A percentile compares a stretch with the other conserved stretches of the same genome.
phyloP scores from a whole-genome alignment of 2,797 vertebrate genomes.

The Myotis planiceps region DNA sequence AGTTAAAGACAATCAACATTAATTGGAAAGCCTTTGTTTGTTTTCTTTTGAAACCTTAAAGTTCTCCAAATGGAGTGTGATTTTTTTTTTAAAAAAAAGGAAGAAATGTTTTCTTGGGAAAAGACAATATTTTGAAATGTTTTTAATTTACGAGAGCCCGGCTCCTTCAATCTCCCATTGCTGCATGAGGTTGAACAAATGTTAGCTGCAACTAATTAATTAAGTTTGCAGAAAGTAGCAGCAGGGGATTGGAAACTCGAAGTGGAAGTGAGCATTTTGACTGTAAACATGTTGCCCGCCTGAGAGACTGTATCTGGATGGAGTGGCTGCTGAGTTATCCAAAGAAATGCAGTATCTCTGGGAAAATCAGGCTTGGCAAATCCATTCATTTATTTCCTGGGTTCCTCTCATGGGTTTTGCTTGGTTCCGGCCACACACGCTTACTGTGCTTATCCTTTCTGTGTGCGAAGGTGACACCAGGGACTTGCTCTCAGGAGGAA shows the following conservation, averaged over 20 bases:
- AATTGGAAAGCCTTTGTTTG: conserved; percentile 56
- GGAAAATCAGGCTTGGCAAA: conserved; percentile 70
- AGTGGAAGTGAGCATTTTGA: conserved; percentile 79
- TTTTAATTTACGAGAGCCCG: conserved; percentile 70
- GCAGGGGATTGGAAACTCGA: conserved; percentile 82
- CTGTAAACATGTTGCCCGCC: conserved; percentile 77
- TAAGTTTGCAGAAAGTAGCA: conserved; percentile 82
- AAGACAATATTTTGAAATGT: conserved; percentile 81
- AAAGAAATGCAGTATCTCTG: conserved; percentile 69
- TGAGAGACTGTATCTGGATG: conserved; percentile 78
- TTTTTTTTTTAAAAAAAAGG: conserved; percentile 35
- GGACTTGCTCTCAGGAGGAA: background rate
- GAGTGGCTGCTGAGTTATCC: conserved; percentile 69
- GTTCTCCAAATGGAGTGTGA: conserved; percentile 77
- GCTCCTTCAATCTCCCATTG: conserved; percentile 69
- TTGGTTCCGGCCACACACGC: background rate
- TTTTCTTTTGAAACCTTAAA: conserved; percentile 75
- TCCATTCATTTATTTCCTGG: conserved; percentile 11
- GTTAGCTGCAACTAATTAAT: conserved; percentile 82
- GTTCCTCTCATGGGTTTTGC: conserved; percentile 14
- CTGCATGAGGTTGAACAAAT: conserved; percentile 78
- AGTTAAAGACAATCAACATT: conserved; percentile 14
- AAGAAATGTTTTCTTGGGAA: conserved; percentile 71
- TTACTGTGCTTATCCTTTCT: background rate
- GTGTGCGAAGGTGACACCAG: background rate